Evolutionary conservation across 1,140 invertebrate genomes (phyloP).

Genomic region (Achatina immaculata): DNA sequence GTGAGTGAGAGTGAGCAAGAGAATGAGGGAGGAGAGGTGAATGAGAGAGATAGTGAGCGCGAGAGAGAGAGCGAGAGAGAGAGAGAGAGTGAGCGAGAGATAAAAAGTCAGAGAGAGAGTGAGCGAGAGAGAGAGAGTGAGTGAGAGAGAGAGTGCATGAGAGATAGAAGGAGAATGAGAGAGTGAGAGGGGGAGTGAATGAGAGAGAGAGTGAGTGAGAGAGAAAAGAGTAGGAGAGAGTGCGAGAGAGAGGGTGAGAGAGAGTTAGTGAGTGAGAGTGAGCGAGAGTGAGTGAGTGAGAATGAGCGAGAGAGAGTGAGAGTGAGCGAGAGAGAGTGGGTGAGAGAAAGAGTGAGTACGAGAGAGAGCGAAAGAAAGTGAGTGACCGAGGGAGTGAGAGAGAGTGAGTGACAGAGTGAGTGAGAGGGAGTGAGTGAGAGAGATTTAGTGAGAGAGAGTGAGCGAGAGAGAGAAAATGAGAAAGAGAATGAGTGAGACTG

Average conservation of each 20-base stretch:
- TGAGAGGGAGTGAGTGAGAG: not conserved
- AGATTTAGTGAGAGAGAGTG: not conserved
- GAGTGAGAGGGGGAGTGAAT: slow-evolving; percentile 34
- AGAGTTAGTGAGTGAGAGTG: not conserved
- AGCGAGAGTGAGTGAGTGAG: not conserved
- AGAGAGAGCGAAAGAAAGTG: not conserved
- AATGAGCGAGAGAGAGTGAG: not conserved
- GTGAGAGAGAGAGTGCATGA: slow-evolving; percentile 17
- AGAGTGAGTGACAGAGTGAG: not conserved
- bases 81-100: too few species aligned
- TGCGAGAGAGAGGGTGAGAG: not conserved
- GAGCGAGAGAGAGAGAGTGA: too few species aligned
- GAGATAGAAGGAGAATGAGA: slow-evolving; percentile 37
- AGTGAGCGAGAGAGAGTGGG: not conserved
- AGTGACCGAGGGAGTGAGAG: not conserved
- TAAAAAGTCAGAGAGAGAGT: too few species aligned
- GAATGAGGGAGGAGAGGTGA: not conserved
- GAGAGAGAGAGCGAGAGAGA: too few species aligned
- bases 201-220: too few species aligned
- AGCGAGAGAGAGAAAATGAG: too few species aligned
- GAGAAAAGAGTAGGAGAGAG: slow-evolving; percentile 34
- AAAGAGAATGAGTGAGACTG: too few species aligned
- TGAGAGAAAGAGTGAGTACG: not conserved
- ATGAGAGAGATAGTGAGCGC: slow-evolving; percentile 8
- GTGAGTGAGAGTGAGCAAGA: slow-evolving; percentile 4